A percentile compares a stretch with the other conserved stretches of the same genome.
phyloP scores from a whole-genome alignment of 2,888 invertebrate species.

The Prostheceraeus crozeri region DNA sequence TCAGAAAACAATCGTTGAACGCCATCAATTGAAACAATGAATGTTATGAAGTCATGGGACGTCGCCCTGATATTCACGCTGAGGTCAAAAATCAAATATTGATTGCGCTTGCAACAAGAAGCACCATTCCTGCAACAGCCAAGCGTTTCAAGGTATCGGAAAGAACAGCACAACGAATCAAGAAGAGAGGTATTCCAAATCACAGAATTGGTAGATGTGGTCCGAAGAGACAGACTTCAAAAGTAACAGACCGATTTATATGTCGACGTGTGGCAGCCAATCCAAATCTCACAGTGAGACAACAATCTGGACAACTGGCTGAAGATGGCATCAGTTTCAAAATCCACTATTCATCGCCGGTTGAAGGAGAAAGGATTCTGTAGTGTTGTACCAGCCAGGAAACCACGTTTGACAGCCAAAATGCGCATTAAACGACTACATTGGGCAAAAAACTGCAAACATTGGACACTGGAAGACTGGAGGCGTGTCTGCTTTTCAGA shows the following conservation, averaged over 20 bases:
- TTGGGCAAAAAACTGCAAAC: constrained; percentile 4
- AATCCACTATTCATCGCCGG: constrained; percentile 7
- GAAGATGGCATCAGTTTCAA: neutral
- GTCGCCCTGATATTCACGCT: too few species aligned
- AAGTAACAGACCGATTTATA: neutral
- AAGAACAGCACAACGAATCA: constrained; percentile 1
- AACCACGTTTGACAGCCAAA: constrained; percentile 19
- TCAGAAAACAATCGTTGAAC: too few species aligned
- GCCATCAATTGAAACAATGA: too few species aligned
- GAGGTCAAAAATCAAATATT: neutral
- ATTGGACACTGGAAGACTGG: constrained; percentile 16
- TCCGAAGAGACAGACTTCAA: neutral
- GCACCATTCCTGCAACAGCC: neutral
- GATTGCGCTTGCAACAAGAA: constrained; percentile 15
- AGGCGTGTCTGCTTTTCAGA: constrained; percentile 1
- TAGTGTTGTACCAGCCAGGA: neutral
- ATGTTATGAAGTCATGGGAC: too few species aligned
- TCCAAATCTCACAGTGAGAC: too few species aligned
- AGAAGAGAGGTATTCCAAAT: neutral
- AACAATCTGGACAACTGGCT: too few species aligned
- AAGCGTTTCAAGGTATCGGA: constrained; percentile 4
- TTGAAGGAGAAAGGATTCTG: neutral
- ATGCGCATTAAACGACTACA: neutral
- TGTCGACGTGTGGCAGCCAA: neutral
- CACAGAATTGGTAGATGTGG: constrained; percentile 15